These are phyloP conservation scores for Drosophila rubida DNA, from an alignment of 2,888 invertebrate genomes.

Conservation along the genomic window DNA sequence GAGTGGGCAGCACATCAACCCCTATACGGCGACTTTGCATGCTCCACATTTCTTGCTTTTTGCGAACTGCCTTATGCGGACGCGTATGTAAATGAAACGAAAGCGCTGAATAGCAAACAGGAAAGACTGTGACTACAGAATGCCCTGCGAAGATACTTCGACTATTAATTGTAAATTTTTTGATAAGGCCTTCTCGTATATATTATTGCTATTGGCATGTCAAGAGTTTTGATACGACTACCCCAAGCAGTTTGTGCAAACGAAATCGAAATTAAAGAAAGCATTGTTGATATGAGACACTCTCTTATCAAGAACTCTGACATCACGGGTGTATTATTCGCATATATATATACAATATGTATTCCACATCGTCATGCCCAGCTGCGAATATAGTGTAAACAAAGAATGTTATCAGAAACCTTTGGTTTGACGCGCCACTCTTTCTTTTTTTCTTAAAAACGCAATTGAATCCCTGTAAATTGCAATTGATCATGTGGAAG, in stretches of 20 bases:
- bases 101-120: conserved; percentile 29
- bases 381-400: conserved; percentile 16
- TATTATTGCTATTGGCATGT: neutral
- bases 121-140: neutral
- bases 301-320: conserved; percentile 11
- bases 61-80: conserved; percentile 59
- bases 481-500: neutral
- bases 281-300: neutral
- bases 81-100: conserved; percentile 67
- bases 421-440: conserved; percentile 1
- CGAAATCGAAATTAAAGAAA: neutral
- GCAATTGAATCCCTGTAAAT: neutral
- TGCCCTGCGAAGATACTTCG: neutral
- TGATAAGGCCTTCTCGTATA: neutral
- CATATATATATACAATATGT: neutral
- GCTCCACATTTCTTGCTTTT: conserved; percentile 59
- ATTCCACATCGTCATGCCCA: conserved; percentile 14
- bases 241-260: conserved; percentile 9
- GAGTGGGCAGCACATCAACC: conserved; percentile 23
- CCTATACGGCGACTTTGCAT: conserved; percentile 34
- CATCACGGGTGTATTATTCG: conserved; percentile 12
- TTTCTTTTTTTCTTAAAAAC: neutral
- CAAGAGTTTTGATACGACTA: neutral
- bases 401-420: conserved; percentile 22
- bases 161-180: neutral